Evolutionary conservation across 2,797 vertebrate species (phyloP), one percentile per base, ranked within the genome.

Genomic region (Cynopterus sphinx): DNA sequence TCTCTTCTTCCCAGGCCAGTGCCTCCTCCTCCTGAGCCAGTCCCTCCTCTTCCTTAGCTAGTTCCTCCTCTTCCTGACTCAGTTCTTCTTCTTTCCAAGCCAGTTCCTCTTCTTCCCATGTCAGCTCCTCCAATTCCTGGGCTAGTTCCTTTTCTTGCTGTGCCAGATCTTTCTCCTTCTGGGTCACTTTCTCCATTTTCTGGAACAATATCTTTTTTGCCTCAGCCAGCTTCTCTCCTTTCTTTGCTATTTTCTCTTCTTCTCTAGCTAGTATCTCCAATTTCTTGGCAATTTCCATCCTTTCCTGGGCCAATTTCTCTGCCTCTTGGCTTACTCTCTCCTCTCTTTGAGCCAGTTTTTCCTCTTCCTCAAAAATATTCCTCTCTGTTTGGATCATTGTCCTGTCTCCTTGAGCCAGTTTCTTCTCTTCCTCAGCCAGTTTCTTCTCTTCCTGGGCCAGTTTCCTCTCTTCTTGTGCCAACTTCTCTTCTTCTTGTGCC

Each of bases 391-490:
- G 12, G 19, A 28, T 10, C 36, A 81, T 55, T 39, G 43, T 36
- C 3, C 39, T 79, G 12, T 63, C 22, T 43, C 16, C 59, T 5
- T 68, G 2, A 13, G 5, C 21, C 55, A 49, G 46, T 79, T 83
- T 82, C 67, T n/a, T 3, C 15, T 85, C 61, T 15, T 85, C 87
- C 28, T 31, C 65, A 31, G 83, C 74, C 39, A 98, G 63, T 74
- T 91, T 96, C 31, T 41, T 91, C 78, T 97, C 90, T 85, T 95
- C 90, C 13, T 90, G 65, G 43, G 95, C 96, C 65, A 97, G 75
- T 28, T 41, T 77, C 74, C 39, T 91, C 67, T 97, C 96, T 77
- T 89, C 79, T 22, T 89, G 85, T n/a, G 82, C 94, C 0, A 97
- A 92, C 31, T 77, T 96, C 82, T 81, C 71, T 53, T 95, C 92